phyloP scores from a whole-genome alignment of 2,888 invertebrate species.

The Hanleya hanleyi region DNA sequence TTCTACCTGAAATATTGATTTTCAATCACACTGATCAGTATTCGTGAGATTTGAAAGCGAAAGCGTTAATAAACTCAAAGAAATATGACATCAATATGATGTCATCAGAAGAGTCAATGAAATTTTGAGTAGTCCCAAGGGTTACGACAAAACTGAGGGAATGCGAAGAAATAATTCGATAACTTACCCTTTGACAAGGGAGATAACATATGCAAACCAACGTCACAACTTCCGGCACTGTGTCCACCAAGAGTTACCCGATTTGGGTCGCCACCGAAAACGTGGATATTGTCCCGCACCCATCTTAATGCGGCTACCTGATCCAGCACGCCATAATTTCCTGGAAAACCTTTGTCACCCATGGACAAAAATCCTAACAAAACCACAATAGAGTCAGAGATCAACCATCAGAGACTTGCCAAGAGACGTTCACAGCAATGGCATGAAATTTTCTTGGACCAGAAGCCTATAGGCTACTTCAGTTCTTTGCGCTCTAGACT shows the following conservation, averaged over 20 bases:
- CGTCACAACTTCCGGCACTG: conserved; percentile 45
- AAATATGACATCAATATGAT: too few relatives aligned
- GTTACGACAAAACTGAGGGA: not conserved
- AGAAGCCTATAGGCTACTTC: too few relatives aligned
- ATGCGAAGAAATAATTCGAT: not conserved
- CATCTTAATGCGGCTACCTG: conserved; percentile 41
- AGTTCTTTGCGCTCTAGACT: too few relatives aligned
- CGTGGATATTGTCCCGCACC: conserved; percentile 39
- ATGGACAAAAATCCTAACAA: conserved; percentile 29
- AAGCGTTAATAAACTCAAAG: too few relatives aligned
- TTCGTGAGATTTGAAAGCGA: too few relatives aligned
- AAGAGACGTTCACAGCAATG: too few relatives aligned
- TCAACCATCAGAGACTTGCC: not conserved
- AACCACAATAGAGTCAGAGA: not conserved
- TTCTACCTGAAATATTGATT: too few relatives aligned
- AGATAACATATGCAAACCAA: conserved; percentile 40
- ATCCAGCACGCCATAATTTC: conserved; percentile 47
- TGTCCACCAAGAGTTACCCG: conserved; percentile 44
- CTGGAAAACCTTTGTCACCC: conserved; percentile 23
- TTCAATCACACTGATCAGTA: too few relatives aligned
- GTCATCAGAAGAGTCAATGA: too few relatives aligned
- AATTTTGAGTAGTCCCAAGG: too few relatives aligned
- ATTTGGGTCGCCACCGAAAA: conserved; percentile 39
- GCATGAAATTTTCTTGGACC: too few relatives aligned
- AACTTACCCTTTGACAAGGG: conserved; percentile 39